Percentiles rank a stretch among this genome's conserved stretches.
phyloP scores from a whole-genome alignment of 2,113 vertebrate genomes.

The Gobius niger region DNA sequence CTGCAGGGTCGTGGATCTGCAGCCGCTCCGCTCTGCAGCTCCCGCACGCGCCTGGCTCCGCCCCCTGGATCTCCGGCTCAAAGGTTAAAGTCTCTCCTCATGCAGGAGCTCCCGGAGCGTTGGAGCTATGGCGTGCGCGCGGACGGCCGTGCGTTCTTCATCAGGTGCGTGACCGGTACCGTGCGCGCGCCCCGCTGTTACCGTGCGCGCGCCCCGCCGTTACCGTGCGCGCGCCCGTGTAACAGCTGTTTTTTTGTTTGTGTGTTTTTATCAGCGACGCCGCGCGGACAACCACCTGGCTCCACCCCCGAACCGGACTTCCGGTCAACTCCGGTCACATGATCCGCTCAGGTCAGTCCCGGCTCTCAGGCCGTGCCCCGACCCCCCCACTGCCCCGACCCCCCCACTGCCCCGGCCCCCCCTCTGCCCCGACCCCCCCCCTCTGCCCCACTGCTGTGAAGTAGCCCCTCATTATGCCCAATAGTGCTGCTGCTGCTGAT shows the following conservation, averaged over 20 bases:
- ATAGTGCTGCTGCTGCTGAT: too few species aligned
- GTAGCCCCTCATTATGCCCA: too few species aligned
- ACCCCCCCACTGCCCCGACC: too few species aligned
- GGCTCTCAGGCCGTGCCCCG: background rate
- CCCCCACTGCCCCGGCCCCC: too few species aligned
- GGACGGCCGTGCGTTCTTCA: conserved; percentile 92
- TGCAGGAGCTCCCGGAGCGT: conserved; percentile 89
- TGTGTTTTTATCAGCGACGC: conserved; percentile 80
- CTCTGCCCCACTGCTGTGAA: too few species aligned
- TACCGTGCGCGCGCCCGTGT: conserved; percentile 40
- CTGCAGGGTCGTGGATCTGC: too few species aligned
- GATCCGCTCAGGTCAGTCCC: conserved; percentile 87
- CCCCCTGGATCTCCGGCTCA: too few species aligned
- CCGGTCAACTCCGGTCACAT: conserved; percentile 97
- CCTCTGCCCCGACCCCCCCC: too few species aligned
- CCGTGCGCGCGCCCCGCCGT: conserved; percentile 3
- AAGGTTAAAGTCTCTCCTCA: conserved; percentile 54
- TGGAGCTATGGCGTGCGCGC: conserved; percentile 89
- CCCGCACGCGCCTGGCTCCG: too few species aligned
- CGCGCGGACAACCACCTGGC: conserved; percentile 84
- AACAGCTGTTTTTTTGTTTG: conserved; percentile 76
- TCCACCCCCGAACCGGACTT: conserved; percentile 88
- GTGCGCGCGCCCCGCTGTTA: conserved; percentile 13
- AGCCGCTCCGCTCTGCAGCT: too few species aligned
- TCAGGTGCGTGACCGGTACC: conserved; percentile 82